Base-by-base conservation (phyloP, 2,888 invertebrate genomes). In the Cryptocephalus primarius region DNA sequence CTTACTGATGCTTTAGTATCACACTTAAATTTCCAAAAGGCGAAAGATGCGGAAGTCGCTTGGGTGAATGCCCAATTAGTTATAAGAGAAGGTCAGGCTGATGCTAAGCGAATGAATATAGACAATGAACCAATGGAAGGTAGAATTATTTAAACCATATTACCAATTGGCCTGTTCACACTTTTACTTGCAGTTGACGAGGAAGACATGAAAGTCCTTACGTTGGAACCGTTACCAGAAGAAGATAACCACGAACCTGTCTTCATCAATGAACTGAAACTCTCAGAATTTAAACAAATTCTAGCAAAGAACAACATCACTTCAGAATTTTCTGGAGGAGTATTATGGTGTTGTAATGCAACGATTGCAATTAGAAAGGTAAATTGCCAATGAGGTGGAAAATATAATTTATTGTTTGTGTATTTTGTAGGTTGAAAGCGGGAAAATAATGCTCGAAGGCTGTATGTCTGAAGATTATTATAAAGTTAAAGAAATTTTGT, bases 381-480 rank as follows among this genome's bases (percentile, higher is more conserved):
- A 68, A 68, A 74, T 62, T 13, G 10, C 2, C 33, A 22, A 6
- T 22, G 2, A 36, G 36, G 12, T 36, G 36, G 12, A n/a, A 6
- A 6, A 11, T 36, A 12, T 36, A n/a, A 36, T 8, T 9, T 42
- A 11, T 8, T 11, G 14, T 42, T 22, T n/a, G 9, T n/a, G 9
- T n/a, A 40, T 9, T 52, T 79, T 79, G 58, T 71, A 91, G 85
- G 83, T 89, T 70, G 95, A 96, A 61, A 83, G 87, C 44, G 96
- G 96, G 0, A 83, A 85, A 63, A 88, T 99, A 36, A 85, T 91
- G 33, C 72, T 99, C 49, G 97, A 99, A 72, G 97, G 99, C 0
- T 87, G 89, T 47, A 72, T 95, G 1, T 90, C 92, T 8, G 92
- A 94, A 60, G 95, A 97, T 57, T 99, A 94, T 70, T 99, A 88